Evolutionary conservation across 1,140 invertebrate species (phyloP), one percentile per base, ranked within the genome.

Genomic region (Sipha flava): DNA sequence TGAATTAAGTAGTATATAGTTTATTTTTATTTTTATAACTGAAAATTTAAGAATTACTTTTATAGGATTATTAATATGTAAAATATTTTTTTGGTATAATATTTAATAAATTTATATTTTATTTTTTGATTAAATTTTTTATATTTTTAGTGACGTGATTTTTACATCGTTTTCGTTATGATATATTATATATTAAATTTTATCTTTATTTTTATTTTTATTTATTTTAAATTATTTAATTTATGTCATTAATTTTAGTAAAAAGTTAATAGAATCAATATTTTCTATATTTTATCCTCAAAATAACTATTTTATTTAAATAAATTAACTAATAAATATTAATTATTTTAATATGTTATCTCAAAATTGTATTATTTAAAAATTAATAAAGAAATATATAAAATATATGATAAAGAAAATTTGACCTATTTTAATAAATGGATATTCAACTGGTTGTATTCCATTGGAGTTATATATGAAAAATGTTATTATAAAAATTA

Each of bases 1-100:
- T 84, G 91, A 92, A 82, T 92, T 90, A 88, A 87, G 87, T 86
- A 88, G 87, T 84, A 86, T 87, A 0, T 85, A 85, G n/a, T 92
- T 92, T 91, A 88, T 88, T 82, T 87, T 92, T 85, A 88, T 92
- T 88, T 92, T 92, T 90, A 87, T 92, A 85, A 88, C 34, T 12
- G 21, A 66, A 26, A 23, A 43, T 43, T 84, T 85, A 54, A 90
- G 86, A 85, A 90, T 92, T 88, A 86, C 91, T 85, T 90, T 91
- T 88, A 88, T 91, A 85, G 89, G 86, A 81, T 83, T 89, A 85
- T 83, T 89, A 84, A 86, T 66, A 1, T 40, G 9, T 21, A 34
- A 66, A 23, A 40, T 66, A 16, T 66, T 66, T 64, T n/a, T 66
- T 66, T 66, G 62, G 62, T 14, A 23, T 66, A 14, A 23, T 43